A percentile compares a stretch with the other conserved stretches of the same genome.
Conservation (phyloP, 2,888 invertebrate genomes). For the Catocala sponsa region DNA sequence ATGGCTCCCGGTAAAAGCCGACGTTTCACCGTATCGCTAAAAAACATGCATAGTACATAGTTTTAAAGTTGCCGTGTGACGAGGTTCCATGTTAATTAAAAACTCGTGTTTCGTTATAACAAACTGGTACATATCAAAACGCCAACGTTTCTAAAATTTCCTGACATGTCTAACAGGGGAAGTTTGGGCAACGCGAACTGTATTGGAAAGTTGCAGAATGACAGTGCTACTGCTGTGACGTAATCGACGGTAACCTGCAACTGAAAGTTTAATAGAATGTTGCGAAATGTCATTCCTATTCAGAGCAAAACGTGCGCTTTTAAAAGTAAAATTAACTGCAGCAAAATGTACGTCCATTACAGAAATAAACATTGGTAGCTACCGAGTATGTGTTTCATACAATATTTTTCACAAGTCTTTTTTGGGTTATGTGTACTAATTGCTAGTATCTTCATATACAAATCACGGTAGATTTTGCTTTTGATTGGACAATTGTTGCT, state of each 20-base stretch:
- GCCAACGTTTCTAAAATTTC: conserved; percentile 1
- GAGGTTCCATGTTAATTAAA: conserved; percentile 4
- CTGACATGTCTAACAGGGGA: conserved; percentile 17
- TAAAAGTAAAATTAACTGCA: background rate
- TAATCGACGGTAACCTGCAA: conserved; percentile 8
- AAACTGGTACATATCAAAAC: conserved; percentile 1
- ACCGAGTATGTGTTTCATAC: no score
- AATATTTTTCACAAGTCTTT: no score
- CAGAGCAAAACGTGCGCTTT: background rate
- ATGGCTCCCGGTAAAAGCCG: no score
- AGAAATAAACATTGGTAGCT: no score
- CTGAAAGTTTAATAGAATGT: conserved; percentile 12
- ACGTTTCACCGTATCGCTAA: no score
- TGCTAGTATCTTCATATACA: no score
- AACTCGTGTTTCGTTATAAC: background rate
- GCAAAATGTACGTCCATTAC: no score
- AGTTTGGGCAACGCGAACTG: conserved; percentile 6
- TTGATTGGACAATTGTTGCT: no score
- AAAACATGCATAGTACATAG: no score
- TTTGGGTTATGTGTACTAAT: no score
- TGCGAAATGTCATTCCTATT: background rate
- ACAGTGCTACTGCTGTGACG: conserved; percentile 10
- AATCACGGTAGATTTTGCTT: no score
- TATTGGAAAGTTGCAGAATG: conserved; percentile 10
- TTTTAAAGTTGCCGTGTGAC: no score